Evolutionary conservation across 2,797 vertebrate genomes (phyloP), one percentile per base, ranked within the genome.

Genomic region (Xenopus petersii): DNA sequence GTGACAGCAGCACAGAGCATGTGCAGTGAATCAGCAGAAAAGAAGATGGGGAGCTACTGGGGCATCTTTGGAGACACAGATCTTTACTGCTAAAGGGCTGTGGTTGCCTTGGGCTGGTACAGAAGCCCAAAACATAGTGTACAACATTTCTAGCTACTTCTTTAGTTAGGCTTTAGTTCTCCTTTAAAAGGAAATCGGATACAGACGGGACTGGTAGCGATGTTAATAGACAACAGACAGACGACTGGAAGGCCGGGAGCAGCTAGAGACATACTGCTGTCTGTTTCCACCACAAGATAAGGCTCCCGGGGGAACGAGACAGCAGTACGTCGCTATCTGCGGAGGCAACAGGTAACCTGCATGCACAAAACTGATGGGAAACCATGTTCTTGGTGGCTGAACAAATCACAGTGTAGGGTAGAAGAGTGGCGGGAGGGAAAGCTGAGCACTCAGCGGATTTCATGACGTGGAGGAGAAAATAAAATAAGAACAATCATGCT

Each of bases 291-390:
- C 85, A 17, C 7, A 8, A 10, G 75, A 61, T 74, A 64, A 76
- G 12, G 48, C 8, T 58, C 33, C 24, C 11, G 8, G 77, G 80
- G 87, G 84, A 84, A 95, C 85, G 82, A 66, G 74, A 74, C 76
- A 88, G 54, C 87, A 92, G 93, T 81, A 83, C 84, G 82, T 87
- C 47, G 74, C 81, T 26, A 49, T 8, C 46, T 30, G 64, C 26
- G 76, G 80, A 64, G 48, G 79, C 73, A 26, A 61, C 81, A 83
- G 82, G 84, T 86, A 91, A 90, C 94, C 94, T 96, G 95, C 93
- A 92, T 94, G 94, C 95, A 97, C 95, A 97, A 96, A 97, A 97
- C 95, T 97, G 95, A 97, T 95, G 95, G 95, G 95, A 96, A 95
- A 95, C 94, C 86, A 59, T 51, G 92, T 82, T 94, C 94, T 92